phyloP scores from a whole-genome alignment of 2,888 invertebrate genomes.

The Pasiphila rectangulata region DNA sequence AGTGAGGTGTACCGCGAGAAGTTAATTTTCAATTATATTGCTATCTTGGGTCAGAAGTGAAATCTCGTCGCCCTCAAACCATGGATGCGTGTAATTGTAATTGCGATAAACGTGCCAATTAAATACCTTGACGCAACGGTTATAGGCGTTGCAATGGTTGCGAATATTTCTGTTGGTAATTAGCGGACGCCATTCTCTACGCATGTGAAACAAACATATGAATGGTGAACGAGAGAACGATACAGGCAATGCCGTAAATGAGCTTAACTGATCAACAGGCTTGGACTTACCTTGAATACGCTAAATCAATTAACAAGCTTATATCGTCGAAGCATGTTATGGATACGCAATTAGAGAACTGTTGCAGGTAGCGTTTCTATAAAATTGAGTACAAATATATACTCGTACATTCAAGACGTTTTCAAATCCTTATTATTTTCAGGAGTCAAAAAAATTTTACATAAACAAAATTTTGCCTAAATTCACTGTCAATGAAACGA shows the following conservation, averaged over 20 bases:
- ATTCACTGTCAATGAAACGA: background rate
- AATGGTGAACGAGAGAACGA: background rate
- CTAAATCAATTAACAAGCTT: no score
- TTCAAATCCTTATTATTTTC: no score
- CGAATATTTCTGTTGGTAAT: slow-evolving; percentile 29
- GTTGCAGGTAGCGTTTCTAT: no score
- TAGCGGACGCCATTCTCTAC: slow-evolving; percentile 23
- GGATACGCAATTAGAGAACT: no score
- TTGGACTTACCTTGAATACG: no score
- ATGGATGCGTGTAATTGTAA: slow-evolving; percentile 79
- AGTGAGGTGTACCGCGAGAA: slow-evolving; percentile 30
- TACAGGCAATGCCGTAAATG: background rate
- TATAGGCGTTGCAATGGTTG: slow-evolving; percentile 32
- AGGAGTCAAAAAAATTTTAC: no score
- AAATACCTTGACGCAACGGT: slow-evolving; percentile 59
- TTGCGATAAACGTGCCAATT: slow-evolving; percentile 69
- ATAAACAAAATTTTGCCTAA: no score
- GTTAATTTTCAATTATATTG: slow-evolving; percentile 61
- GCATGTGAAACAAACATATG: background rate
- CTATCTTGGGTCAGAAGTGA: slow-evolving; percentile 71
- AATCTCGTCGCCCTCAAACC: slow-evolving; percentile 72
- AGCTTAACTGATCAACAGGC: background rate
- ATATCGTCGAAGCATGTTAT: no score
- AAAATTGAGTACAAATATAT: no score
- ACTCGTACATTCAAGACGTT: no score